Evolutionary conservation across 2,888 invertebrate species (phyloP), one percentile per base, ranked within the genome.

Genomic region (Plagiodera versicolora): DNA sequence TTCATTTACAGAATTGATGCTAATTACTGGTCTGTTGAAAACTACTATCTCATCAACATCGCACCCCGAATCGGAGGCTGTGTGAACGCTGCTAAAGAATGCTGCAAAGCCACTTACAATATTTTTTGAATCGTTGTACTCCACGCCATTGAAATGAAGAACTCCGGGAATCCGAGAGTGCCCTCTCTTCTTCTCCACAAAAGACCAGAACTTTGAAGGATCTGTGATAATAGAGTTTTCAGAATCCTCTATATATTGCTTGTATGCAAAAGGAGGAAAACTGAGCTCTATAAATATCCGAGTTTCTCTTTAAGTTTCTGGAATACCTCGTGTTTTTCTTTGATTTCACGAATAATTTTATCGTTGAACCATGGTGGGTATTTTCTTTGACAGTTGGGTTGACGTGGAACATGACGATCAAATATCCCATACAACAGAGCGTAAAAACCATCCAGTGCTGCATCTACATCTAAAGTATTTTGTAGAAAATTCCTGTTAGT

Each of bases 171-270:
- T 45, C 45, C 18, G n/a, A 45, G 45, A 45, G 45, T 45, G 45
- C 2, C 45, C 18, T 45, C 45, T 17, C 10, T 16, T 45, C 16
- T 45, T 32, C 32, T 32, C 32, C 11, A 32, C 11, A 32, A 32
- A 24, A 50, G 50, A 50, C 28, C 28, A 32, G 14, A 50, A 50
- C 30, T 24, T 50, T 16, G 28, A 50, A 14, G 50, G 50, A 50
- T 50, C 30, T 50, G 50, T 50, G 32, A 50, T 50, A 11, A 50
- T 50, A 45, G 17, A 45, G 45, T 45, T 45, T 18, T n/a, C 45
- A 9, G 50, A 24, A 16, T 20, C 20, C 28, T 49, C 30, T 50
- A 20, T 32, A 16, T 50, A 50, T 45, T 45, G 50, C 32, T 32
- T 11, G 32, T 30, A 14, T 24, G 49, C 30, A 28, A 50, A 45